Evolutionary conservation across 2,888 invertebrate genomes (phyloP), one percentile per base, ranked within the genome.

Genomic region (Lucinisca nassula): DNA sequence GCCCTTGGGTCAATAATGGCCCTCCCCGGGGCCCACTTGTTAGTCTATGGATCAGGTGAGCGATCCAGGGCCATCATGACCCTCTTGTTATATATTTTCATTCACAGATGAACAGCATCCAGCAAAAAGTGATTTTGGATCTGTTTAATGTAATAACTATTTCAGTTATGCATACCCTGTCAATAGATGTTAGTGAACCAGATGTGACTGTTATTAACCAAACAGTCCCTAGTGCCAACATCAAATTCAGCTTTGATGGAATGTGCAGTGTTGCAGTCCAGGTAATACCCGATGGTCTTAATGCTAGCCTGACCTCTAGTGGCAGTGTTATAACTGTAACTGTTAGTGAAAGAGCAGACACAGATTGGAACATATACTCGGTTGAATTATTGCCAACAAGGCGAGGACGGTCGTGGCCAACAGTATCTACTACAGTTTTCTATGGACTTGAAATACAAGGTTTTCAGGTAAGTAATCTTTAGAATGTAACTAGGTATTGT

Each of bases 381-480:
- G 49, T 78, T 6, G 49, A 73, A 1, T 14, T 88, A 24, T 17
- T 32, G 6, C 75, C 88, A n/a, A 82, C 45, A 37, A 77, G 40
- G 40, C 78, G 17, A 12, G 58, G 38, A 2, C 30, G 85, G 12
- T 74, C 85, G 24, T 88, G 77, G 67, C 37, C 83, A 8, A 24
- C 70, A 6, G 78, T 81, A 0, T 74, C 38, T 0, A 58, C 67
- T 35, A 67, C 51, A 37, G 88, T 89, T 0, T 89, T 84, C 61
- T 88, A 75, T 70, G 87, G 87, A 27, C 67, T 86, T 8, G 84
- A 81, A 32, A 82, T 89, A 14, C 49, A 55, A 8, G 89, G 79
- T 17, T 74, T 89, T 8, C 88, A 85, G 76, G 88, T 88, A 83
- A 21, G 79, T 51, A n/a, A n/a, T n/a, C n/a, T n/a, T n/a, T n/a